These are phyloP conservation scores for Octodonta nipae DNA, from an alignment of 2,888 invertebrate genomes.

Conservation along the genomic window DNA sequence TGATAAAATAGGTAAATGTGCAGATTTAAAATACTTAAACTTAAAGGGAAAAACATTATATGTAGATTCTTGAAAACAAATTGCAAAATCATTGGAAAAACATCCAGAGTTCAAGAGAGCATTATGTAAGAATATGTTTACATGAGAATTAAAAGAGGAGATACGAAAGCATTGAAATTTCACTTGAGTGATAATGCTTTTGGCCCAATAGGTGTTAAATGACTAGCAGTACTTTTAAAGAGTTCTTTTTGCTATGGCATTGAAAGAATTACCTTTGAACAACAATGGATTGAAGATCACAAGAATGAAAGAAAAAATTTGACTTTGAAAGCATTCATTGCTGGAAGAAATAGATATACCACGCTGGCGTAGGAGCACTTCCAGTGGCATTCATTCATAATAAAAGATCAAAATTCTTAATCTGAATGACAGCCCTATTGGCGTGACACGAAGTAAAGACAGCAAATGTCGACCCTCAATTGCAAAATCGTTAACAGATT, in stretches of 20 bases:
- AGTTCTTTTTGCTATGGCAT: conserved; percentile 72
- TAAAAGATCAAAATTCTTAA: conserved; percentile 63
- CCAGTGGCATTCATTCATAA: conserved; percentile 64
- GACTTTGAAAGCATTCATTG: conserved; percentile 69
- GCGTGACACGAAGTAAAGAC: conserved; percentile 63
- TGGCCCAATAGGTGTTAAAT: conserved; percentile 87
- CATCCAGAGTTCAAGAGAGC: conserved; percentile 72
- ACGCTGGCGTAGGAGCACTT: conserved; percentile 67
- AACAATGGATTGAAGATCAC: conserved; percentile 88
- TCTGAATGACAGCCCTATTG: conserved; percentile 88
- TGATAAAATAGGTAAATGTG: conserved; percentile 58
- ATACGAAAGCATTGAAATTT: conserved; percentile 79
- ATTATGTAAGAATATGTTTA: conserved; percentile 93
- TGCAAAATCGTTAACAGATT: conserved; percentile 51
- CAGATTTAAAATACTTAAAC: conserved; percentile 57
- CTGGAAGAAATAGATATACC: conserved; percentile 91
- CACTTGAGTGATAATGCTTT: conserved; percentile 96
- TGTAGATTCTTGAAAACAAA: conserved; percentile 71
- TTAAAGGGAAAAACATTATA: conserved; percentile 90
- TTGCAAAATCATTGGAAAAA: conserved; percentile 63
- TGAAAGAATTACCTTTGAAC: conserved; percentile 79
- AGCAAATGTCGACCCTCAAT: conserved; percentile 53
- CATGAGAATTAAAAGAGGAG: conserved; percentile 85
- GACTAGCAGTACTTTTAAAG: conserved; percentile 66
- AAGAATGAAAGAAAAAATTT: conserved; percentile 54